Percentiles rank a stretch among this genome's conserved stretches.
phyloP scores from a whole-genome alignment of 2,797 vertebrate species.

The Chrysocyon brachyurus region DNA sequence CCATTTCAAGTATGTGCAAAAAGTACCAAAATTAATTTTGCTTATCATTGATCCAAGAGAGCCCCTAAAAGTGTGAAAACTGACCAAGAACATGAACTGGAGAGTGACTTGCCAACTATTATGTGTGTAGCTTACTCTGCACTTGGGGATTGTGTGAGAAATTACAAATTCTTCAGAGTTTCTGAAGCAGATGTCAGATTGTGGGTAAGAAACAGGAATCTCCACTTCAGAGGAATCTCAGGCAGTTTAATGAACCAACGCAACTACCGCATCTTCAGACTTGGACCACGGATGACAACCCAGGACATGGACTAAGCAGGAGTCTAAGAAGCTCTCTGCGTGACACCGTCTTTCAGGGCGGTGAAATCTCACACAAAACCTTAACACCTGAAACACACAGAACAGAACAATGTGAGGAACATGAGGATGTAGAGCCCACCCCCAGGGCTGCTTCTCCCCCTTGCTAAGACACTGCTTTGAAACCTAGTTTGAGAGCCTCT shows the following conservation, averaged over 20 bases:
- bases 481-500: neutral
- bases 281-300: no score
- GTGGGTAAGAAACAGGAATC: neutral
- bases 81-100: neutral
- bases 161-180: neutral
- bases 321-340: slow-evolving; percentile 49
- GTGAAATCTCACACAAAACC: neutral
- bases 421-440: neutral
- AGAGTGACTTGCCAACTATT: neutral
- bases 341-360: neutral
- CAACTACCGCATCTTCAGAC: neutral
- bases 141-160: neutral
- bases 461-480: neutral
- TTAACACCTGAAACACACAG: neutral
- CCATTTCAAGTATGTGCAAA: neutral
- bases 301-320: neutral
- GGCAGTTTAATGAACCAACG: neutral
- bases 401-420: neutral
- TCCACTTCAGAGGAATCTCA: neutral
- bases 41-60: neutral
- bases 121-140: neutral
- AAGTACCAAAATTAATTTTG: slow-evolving; percentile 39
- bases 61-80: neutral
- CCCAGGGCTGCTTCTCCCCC: neutral
- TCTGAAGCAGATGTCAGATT: neutral